Evolutionary conservation across 2,888 invertebrate species (phyloP), one percentile per base, ranked within the genome.

Genomic region (Toxonevra muliebris): DNA sequence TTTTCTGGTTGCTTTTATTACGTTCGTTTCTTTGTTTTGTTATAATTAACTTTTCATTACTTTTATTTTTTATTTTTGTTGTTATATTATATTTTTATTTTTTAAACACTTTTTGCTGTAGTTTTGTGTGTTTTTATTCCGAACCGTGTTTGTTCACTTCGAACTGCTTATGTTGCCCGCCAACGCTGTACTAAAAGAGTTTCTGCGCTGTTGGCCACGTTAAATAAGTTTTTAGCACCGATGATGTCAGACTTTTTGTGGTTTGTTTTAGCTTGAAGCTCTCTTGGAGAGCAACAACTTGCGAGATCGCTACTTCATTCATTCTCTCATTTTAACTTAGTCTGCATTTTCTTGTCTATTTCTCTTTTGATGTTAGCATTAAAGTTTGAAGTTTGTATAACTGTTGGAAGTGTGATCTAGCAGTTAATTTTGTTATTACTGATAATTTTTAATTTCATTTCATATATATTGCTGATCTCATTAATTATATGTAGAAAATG

Each of bases 131-230:
- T 54, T 19, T 64, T 45, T 54, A 19, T 30, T 60, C 72, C 40
- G 17, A 52, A 30, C 30, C 30, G 30, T 30, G 30, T 30, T 30
- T 7, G 30, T 30, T 4, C 30, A 30, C 30, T 30, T 75, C 78
- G 78, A 79, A 81, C 82, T 81, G 83, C 74, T 73, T 75, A 74
- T 78, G 74, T 76, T 74, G 81, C 79, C 81, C 83, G 83, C 82
- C 81, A 82, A 82, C 82, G 83, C 83, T 82, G 77, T 80, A 82
- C 81, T 82, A 82, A 82, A 82, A 82, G 80, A 79, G 79, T 79
- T 77, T 76, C 58, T 62, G 67, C 75, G 73, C 73, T 72, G 71
- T 72, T 57, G 64, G 71, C 73, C 74, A 71, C 76, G 75, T 82
- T 82, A 82, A 82, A 82, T 82, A 81, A 79, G 76, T 77, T 74